Base-by-base conservation (phyloP, 2,888 invertebrate genomes). In the Embidobia sp. region DNA sequence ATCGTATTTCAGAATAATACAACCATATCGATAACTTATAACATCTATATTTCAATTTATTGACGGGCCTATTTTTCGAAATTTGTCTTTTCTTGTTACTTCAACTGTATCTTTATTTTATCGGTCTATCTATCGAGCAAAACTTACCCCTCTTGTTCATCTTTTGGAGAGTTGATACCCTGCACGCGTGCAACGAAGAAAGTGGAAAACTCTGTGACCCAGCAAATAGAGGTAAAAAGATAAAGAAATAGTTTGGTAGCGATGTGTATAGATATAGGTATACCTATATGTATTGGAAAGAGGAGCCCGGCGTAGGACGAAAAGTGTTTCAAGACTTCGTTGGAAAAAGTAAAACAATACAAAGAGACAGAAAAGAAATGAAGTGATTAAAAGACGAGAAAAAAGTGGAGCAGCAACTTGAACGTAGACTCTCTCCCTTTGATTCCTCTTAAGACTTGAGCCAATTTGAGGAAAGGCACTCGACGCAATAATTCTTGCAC, bases 141-240 rank as follows among this genome's bases (percentile, higher is more conserved):
- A 40, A 64, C 64, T 59, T 61, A 61, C 48, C 46, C 61, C 51
- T 48, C 67, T 74, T 74, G 67, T 74, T 67, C 74, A 61, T 53
- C 74, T 67, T 74, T 74, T 61, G 51, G 51, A 49, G 35, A 74
- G 51, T 74, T 61, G 74, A 75, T 75, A 67, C 48, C 46, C 74
- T 35, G 42, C 55, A 57, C 61, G 61, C 67, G 74, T 67, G 61
- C 74, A 19, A 48, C 31, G 61, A 67, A 53, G 67, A 75, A 75
- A 75, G 67, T 75, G 66, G 74, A 67, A 75, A 75, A 75, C 66
- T 57, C 61, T 67, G 67, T 53, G 67, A 73, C 57, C 73, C 73
- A 49, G 73, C 73, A 57, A 73, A 73, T 66, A 66, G 64, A 73
- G 37, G 27, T 73, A 73, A 73, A 73, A 73, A 73, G 64, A 73